Conservation (phyloP, 2,113 vertebrate species). For the Bos javanicus region DNA sequence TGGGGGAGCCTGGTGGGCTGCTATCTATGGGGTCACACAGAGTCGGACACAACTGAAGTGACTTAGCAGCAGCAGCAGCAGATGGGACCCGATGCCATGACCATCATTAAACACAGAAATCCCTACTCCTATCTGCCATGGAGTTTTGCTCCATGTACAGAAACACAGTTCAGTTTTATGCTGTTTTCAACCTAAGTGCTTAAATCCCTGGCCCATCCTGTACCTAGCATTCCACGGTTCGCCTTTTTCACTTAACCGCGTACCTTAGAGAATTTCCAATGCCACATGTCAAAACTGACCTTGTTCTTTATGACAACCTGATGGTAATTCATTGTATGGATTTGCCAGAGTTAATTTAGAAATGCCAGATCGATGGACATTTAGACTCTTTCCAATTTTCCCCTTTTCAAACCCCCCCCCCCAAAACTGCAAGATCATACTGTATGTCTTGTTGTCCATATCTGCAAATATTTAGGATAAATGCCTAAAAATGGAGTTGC, state of each 20-base stretch:
- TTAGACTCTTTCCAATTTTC: not conserved
- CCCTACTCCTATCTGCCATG: not conserved
- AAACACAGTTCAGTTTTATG: not conserved
- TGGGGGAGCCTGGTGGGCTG: no score
- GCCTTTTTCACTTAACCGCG: not conserved
- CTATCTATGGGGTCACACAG: no score
- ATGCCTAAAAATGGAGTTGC: not conserved
- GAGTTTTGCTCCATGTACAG: not conserved
- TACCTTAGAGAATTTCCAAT: not conserved
- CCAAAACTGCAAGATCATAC: not conserved
- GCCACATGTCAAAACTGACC: not conserved
- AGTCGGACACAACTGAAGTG: no score
- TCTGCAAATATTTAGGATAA: not conserved
- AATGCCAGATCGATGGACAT: not conserved
- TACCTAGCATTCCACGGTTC: not conserved
- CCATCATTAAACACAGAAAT: not conserved
- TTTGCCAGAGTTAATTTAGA: not conserved
- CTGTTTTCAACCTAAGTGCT: not conserved
- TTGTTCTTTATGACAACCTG: not conserved
- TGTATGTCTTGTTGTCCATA: not conserved
- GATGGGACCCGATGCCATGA: not conserved
- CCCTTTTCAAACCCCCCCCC: not conserved
- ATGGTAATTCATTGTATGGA: not conserved
- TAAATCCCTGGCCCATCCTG: not conserved
- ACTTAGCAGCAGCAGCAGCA: no score